These are phyloP conservation scores for Psilopsiagon aymara DNA, from an alignment of 2,113 vertebrate genomes.

Conservation along the genomic window DNA sequence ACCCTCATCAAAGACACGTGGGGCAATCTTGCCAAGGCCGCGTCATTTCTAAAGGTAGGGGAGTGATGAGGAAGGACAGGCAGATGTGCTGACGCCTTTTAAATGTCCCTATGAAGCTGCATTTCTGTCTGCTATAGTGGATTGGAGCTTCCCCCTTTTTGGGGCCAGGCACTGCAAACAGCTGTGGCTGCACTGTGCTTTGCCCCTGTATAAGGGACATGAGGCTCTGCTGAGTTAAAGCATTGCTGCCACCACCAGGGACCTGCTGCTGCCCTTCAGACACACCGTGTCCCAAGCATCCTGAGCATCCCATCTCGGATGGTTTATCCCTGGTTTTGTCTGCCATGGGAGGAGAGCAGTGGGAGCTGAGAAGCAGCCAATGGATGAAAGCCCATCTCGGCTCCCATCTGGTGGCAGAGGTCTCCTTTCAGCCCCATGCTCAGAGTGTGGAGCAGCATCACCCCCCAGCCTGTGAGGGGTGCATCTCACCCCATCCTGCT, in stretches of 20 bases:
- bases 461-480: not conserved
- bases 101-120: not conserved
- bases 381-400: not conserved
- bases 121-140: accelerated
- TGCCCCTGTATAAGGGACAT: not conserved
- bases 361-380: not conserved
- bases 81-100: not conserved
- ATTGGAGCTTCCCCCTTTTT: not conserved
- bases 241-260: accelerated
- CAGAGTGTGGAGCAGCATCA: not conserved
- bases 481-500: not conserved
- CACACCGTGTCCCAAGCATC: not conserved
- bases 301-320: accelerated
- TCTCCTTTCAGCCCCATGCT: not conserved
- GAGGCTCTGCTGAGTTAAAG: not conserved
- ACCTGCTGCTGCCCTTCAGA: not conserved
- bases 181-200: not conserved
- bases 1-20: not conserved
- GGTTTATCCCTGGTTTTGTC: not conserved
- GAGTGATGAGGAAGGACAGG: not conserved
- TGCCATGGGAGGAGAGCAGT: accelerated
- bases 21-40: not conserved
- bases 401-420: accelerated
- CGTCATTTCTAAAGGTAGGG: not conserved
- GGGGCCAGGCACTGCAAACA: not conserved